These are phyloP conservation scores for Callimorpha dominula DNA, from an alignment of 2,888 invertebrate species.

Conservation along the genomic window DNA sequence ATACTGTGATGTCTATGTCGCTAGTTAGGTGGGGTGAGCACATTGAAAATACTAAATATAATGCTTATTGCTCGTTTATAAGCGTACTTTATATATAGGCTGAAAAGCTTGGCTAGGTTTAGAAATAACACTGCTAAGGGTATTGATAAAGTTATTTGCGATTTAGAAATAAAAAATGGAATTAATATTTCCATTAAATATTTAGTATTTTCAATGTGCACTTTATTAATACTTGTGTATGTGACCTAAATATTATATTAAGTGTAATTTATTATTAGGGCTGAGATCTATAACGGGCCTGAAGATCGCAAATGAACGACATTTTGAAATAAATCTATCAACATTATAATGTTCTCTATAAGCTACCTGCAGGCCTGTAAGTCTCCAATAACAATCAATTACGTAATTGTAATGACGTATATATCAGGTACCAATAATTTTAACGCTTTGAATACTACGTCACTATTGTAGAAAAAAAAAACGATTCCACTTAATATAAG, in stretches of 20 bases:
- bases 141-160: conserved; percentile 11
- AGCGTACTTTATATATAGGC: background rate
- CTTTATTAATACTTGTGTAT: conserved; percentile 50
- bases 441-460: conserved; percentile 36
- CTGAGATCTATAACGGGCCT: conserved; percentile 15
- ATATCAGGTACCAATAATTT: conserved; percentile 40
- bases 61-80: conserved; percentile 9
- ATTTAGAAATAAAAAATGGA: background rate
- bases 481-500: background rate
- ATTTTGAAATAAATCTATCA: background rate
- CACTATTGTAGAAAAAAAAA: conserved; percentile 1
- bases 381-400: conserved; percentile 41
- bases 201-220: conserved; percentile 34
- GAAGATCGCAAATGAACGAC: background rate
- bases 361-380: conserved; percentile 3
- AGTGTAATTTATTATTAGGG: conserved; percentile 58
- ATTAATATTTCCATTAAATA: conserved; percentile 2
- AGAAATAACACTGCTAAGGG: conserved; percentile 13
- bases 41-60: conserved; percentile 35
- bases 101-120: conserved; percentile 21
- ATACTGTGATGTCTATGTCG: conserved; percentile 53
- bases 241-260: conserved; percentile 52
- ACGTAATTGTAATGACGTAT: conserved; percentile 50
- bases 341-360: background rate
- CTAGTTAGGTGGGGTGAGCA: conserved; percentile 45